Evolutionary conservation across 2,888 invertebrate species (phyloP).

Genomic region (Tinea semifulvella): DNA sequence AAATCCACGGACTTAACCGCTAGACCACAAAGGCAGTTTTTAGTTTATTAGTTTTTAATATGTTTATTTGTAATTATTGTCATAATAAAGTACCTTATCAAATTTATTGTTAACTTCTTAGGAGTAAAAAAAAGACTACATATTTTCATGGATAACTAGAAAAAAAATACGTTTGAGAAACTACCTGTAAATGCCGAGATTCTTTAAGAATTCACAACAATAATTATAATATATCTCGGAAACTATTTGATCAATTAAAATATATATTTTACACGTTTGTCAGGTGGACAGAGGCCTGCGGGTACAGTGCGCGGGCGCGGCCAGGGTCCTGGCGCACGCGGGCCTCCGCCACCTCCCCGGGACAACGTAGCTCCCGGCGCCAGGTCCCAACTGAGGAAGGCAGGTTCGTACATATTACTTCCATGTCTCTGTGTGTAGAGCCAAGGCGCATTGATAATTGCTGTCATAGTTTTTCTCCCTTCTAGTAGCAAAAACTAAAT

Average conservation of each 20-base stretch:
- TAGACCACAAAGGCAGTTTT: too few species aligned
- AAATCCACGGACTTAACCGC: too few species aligned
- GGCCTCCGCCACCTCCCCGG: slow-evolving; percentile 87
- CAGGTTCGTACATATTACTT: slow-evolving; percentile 39
- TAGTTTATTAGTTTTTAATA: too few species aligned
- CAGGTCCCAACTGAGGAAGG: slow-evolving; percentile 53
- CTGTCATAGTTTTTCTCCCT: slow-evolving; percentile 43
- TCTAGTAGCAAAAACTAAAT: slow-evolving; percentile 29
- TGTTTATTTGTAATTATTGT: too few species aligned
- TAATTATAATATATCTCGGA: too few species aligned
- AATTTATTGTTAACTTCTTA: too few species aligned
- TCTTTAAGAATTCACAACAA: too few species aligned
- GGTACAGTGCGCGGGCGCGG: slow-evolving; percentile 18
- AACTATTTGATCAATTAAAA: background rate
- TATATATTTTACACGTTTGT: background rate
- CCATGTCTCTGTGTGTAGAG: slow-evolving; percentile 30
- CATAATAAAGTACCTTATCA: too few species aligned
- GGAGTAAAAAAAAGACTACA: too few species aligned
- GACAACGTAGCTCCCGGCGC: slow-evolving; percentile 67
- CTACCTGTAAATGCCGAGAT: too few species aligned
- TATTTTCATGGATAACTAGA: too few species aligned
- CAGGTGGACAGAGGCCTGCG: background rate
- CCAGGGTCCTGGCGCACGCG: slow-evolving; percentile 77
- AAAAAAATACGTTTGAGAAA: too few species aligned
- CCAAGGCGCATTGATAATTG: slow-evolving; percentile 35